These are phyloP conservation scores for Cistogaster globosa DNA, from an alignment of 2,888 invertebrate genomes.

Conservation along the genomic window DNA sequence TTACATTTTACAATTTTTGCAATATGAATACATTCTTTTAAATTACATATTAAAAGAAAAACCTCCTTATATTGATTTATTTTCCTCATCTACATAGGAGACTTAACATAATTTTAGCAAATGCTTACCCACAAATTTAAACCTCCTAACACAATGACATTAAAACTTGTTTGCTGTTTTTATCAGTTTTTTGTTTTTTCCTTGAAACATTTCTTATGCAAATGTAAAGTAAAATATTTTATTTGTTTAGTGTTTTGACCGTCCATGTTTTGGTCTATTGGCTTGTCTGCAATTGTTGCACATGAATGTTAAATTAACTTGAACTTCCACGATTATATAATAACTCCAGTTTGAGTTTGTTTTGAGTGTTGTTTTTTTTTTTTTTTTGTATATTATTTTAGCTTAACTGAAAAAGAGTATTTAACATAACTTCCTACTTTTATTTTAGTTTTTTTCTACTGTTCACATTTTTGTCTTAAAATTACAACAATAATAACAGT, in stretches of 20 bases:
- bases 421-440: conserved; percentile 56
- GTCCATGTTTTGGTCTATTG: not conserved
- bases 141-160: conserved; percentile 68
- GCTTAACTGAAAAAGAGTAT: conserved; percentile 32
- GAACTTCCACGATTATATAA: conserved; percentile 71
- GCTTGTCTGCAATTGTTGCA: conserved; percentile 24
- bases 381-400: not conserved
- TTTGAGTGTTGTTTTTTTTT: conserved; percentile 23
- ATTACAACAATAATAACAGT: conserved; percentile 11
- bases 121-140: conserved; percentile 40
- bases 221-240: not conserved
- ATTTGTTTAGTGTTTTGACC: conserved; percentile 10
- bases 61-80: not conserved
- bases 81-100: not conserved
- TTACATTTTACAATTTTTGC: too few relatives aligned
- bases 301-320: conserved; percentile 54
- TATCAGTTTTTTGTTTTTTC: not conserved
- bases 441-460: conserved; percentile 9
- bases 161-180: conserved; percentile 39
- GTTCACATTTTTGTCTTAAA: not conserved
- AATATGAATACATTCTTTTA: too few relatives aligned
- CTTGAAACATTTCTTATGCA: conserved; percentile 4
- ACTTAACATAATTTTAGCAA: not conserved
- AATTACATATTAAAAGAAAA: not conserved
- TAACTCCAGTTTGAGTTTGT: conserved; percentile 27